Evolutionary conservation across 2,113 vertebrate species (phyloP), one percentile per base, ranked within the genome.

Genomic region (Turnix velox): DNA sequence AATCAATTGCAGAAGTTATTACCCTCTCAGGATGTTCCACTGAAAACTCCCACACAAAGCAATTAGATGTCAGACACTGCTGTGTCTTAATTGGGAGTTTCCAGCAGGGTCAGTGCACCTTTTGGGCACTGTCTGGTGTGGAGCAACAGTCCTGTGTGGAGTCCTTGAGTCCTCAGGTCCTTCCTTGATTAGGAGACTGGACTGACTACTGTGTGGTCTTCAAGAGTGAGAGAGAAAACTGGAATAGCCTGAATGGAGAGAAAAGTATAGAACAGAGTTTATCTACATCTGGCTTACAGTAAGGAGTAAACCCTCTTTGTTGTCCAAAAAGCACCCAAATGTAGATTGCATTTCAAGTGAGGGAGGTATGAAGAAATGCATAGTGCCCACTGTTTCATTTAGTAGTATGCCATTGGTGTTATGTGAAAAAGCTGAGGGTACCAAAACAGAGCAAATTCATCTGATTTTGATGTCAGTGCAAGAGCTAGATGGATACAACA

Each of bases 1-100:
- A 58, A 91, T 85, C 62, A 90, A 63, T 68, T 90, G 73, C 35
- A 63, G 11, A 88, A 91, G 18, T 83, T 82, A 85, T 91, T 67
- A 55, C 43, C 9, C 45, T 91, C 59, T 72, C 80, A 80, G 88
- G 87, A 57, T 61, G 67, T 91, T 91, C 74, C 51, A 30, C 51
- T 77, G 87, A 58, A 57, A 92, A 55, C 88, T 81, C 94, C 81
- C 84, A 76, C 86, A 42, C 42, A 61, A 90, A 67, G 31, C 49
- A 51, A 71, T 82, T 22, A 71, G 55, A 42, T 30, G n/a, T 69
- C 39, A 66, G 42, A 23, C 25, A 48, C 57, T 74, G 17, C 16
- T 31, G 24, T 24, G 48, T 66, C 67, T 90, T 58, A 42, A 86
- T 73, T 49, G 39, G 55, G 49, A 31, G 25, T 4, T 74, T 84